Conservation (phyloP, 2,113 vertebrate species). For the Cisticola juncidis region DNA sequence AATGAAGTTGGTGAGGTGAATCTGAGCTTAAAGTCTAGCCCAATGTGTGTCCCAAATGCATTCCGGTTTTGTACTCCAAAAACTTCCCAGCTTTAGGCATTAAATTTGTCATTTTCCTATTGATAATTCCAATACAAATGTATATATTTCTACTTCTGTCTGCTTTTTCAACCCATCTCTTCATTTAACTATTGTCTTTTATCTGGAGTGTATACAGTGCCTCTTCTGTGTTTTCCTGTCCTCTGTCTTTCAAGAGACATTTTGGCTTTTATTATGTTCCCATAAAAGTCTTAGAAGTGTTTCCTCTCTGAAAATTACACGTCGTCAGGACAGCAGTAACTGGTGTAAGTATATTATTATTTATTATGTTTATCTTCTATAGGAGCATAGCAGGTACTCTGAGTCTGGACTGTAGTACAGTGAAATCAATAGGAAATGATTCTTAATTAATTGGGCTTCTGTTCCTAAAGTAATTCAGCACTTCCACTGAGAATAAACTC, state of each 20-base stretch:
- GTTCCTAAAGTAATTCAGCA: slow-evolving; percentile 34
- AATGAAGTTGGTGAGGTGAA: neutral
- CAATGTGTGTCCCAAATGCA: neutral
- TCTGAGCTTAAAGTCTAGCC: neutral
- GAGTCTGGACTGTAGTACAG: neutral
- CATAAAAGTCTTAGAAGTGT: neutral
- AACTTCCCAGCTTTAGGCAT: neutral
- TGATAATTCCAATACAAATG: neutral
- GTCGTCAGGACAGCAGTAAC: neutral
- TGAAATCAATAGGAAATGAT: slow-evolving; percentile 39
- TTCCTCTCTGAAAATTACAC: neutral
- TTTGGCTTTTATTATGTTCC: neutral
- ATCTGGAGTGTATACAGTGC: neutral
- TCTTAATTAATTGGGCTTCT: slow-evolving; percentile 45
- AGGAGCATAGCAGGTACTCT: neutral
- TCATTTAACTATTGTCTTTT: neutral
- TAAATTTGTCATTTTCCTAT: neutral
- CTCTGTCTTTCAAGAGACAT: neutral
- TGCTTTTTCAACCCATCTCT: neutral
- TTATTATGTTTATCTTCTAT: neutral
- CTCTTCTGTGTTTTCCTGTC: neutral
- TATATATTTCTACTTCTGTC: neutral
- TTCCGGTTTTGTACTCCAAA: neutral
- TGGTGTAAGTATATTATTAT: neutral
- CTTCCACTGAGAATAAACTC: slow-evolving; percentile 43